These are phyloP conservation scores for Nanorana parkeri DNA, from an alignment of 2,113 vertebrate species.

Conservation along the genomic window DNA sequence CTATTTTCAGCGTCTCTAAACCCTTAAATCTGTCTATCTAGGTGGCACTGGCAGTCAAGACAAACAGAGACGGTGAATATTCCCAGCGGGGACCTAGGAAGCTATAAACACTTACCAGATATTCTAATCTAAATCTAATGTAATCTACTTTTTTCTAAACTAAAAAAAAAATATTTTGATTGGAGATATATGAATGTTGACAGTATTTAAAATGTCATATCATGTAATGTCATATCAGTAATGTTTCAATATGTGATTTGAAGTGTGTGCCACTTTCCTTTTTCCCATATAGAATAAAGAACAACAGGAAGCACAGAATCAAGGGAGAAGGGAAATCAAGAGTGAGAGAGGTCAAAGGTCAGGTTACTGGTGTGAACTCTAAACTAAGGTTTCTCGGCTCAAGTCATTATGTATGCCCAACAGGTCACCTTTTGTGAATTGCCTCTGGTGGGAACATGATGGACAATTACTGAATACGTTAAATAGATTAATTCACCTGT, in stretches of 20 bases:
- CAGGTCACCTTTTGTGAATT: conserved; percentile 15
- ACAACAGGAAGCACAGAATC: background rate
- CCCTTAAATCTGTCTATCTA: no score
- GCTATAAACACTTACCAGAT: no score
- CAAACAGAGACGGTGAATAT: no score
- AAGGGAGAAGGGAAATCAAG: conserved; percentile 7
- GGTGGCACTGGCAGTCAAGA: no score
- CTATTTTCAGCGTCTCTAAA: no score
- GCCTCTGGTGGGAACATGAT: conserved; percentile 21
- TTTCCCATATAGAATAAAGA: background rate
- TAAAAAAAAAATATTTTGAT: no score
- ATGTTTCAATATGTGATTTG: background rate
- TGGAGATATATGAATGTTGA: no score
- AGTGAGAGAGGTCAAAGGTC: conserved; percentile 9
- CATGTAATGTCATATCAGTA: no score
- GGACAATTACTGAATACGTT: conserved; percentile 10
- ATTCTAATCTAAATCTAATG: no score
- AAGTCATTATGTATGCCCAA: conserved; percentile 11
- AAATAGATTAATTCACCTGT: conserved; percentile 26
- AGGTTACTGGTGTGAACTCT: conserved; percentile 15
- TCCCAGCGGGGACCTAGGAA: no score
- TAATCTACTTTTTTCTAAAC: no score
- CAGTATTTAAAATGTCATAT: no score
- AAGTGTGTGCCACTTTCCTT: background rate
- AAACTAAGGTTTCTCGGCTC: conserved; percentile 34